phyloP scores from a whole-genome alignment of 2,888 invertebrate genomes.

The Platycheirus albimanus region DNA sequence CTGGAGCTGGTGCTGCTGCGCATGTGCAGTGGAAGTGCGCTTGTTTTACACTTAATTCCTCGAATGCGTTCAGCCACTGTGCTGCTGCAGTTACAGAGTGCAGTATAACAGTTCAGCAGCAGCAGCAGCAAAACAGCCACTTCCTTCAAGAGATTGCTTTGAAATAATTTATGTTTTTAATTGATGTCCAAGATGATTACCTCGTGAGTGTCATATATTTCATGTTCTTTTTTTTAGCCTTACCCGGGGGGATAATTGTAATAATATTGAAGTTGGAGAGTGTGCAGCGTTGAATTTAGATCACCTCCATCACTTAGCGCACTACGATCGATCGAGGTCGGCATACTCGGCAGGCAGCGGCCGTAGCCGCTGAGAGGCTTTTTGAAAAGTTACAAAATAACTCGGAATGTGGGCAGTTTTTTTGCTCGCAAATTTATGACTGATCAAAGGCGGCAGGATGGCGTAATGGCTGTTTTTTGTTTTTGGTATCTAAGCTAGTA shows the following conservation, averaged over 20 bases:
- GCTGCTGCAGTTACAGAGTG: not conserved
- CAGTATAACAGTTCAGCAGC: no score
- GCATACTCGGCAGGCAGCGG: not conserved
- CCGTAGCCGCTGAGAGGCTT: slow-evolving; percentile 37
- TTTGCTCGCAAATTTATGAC: slow-evolving; percentile 40
- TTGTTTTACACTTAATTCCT: slow-evolving; percentile 66
- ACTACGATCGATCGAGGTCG: no score
- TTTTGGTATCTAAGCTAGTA: not conserved
- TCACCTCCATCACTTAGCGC: not conserved
- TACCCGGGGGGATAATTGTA: slow-evolving; percentile 57
- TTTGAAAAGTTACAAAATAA: slow-evolving; percentile 24
- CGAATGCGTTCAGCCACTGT: slow-evolving; percentile 14
- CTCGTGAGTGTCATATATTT: slow-evolving; percentile 70
- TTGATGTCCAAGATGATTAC: slow-evolving; percentile 69
- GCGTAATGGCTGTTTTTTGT: slow-evolving; percentile 13
- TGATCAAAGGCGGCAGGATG: slow-evolving; percentile 53
- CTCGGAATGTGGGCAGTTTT: slow-evolving; percentile 37
- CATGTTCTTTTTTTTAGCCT: slow-evolving; percentile 39
- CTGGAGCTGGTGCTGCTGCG: slow-evolving; percentile 30
- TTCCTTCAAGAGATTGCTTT: slow-evolving; percentile 40
- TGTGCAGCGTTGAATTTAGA: slow-evolving; percentile 37
- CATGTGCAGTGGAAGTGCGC: slow-evolving; percentile 70
- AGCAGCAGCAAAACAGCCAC: not conserved
- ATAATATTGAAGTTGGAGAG: slow-evolving; percentile 18
- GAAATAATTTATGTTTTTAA: slow-evolving; percentile 70